Evolutionary conservation across 2,797 vertebrate species (phyloP).

Genomic region (Etheostoma nigrum): DNA sequence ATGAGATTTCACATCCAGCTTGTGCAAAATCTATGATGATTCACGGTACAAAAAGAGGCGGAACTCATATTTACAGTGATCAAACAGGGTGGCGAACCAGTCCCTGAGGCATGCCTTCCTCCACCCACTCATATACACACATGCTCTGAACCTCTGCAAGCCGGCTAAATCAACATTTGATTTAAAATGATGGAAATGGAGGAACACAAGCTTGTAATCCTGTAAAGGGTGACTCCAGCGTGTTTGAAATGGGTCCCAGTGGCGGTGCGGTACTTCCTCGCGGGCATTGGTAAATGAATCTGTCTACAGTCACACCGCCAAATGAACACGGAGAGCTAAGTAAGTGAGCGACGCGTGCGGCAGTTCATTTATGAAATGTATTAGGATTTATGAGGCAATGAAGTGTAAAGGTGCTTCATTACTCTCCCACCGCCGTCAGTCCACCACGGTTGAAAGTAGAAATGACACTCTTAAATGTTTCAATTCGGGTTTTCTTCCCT

Average conservation of each 20-base stretch:
- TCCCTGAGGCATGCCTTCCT: conserved; percentile 60
- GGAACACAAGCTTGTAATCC: conserved; percentile 62
- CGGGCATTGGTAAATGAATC: conserved; percentile 73
- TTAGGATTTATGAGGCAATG: conserved; percentile 84
- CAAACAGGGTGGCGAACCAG: conserved; percentile 69
- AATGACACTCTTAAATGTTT: conserved; percentile 66
- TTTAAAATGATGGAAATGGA: conserved; percentile 63
- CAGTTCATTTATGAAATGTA: conserved; percentile 82
- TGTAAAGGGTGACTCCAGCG: conserved; percentile 58
- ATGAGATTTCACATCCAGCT: conserved; percentile 51
- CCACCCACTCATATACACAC: conserved; percentile 46
- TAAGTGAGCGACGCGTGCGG: conserved; percentile 58
- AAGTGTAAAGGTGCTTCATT: conserved; percentile 81
- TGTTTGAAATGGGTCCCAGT: conserved; percentile 69
- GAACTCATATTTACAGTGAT: conserved; percentile 63
- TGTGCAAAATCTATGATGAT: conserved; percentile 67
- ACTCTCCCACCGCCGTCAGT: conserved; percentile 67
- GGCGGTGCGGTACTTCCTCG: conserved; percentile 44
- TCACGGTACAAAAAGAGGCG: conserved; percentile 55
- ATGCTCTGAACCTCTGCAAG: conserved; percentile 39
- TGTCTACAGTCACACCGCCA: conserved; percentile 68
- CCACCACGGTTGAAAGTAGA: conserved; percentile 54
- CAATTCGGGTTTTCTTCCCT: conserved; percentile 53
- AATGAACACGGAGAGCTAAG: conserved; percentile 72
- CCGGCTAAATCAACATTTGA: conserved; percentile 62